These are phyloP conservation scores for Lasioglossum malachurum DNA, from an alignment of 2,888 invertebrate species.

Conservation along the genomic window DNA sequence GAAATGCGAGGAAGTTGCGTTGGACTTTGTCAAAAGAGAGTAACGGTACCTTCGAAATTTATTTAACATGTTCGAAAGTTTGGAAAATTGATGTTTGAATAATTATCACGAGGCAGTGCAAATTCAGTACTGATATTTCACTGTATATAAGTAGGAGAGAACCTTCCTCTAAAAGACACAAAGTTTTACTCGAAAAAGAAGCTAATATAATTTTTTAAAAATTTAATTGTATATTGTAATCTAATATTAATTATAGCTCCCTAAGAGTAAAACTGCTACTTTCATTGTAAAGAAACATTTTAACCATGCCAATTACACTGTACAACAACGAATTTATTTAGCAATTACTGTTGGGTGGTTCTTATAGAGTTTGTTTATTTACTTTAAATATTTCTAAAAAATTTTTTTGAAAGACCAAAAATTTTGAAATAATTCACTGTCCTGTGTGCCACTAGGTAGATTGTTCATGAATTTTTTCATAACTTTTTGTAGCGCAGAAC, in stretches of 20 bases:
- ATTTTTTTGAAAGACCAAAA: too few relatives aligned
- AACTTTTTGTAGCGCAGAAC: too few relatives aligned
- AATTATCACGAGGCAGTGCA: constrained; percentile 61
- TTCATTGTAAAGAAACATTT: background rate
- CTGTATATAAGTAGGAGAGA: constrained; percentile 1
- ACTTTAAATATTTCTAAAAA: too few relatives aligned
- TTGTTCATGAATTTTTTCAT: too few relatives aligned
- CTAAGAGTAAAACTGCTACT: background rate
- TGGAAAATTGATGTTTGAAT: constrained; percentile 26
- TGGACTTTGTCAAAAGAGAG: constrained; percentile 48
- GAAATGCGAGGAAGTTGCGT: constrained; percentile 57
- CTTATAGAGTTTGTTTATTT: too few relatives aligned
- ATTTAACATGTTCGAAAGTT: constrained; percentile 27
- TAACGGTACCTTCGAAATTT: constrained; percentile 35
- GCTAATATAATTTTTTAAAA: background rate
- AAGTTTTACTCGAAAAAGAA: background rate
- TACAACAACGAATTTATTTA: too few relatives aligned
- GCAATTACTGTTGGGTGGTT: too few relatives aligned
- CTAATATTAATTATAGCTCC: too few relatives aligned
- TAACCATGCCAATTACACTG: background rate
- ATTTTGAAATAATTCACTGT: too few relatives aligned
- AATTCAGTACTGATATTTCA: constrained; percentile 48
- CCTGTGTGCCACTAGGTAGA: too few relatives aligned
- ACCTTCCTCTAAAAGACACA: constrained; percentile 30
- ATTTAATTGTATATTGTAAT: background rate